These are phyloP conservation scores for Cyanoliseus patagonus DNA, from an alignment of 2,113 vertebrate species.

Conservation along the genomic window DNA sequence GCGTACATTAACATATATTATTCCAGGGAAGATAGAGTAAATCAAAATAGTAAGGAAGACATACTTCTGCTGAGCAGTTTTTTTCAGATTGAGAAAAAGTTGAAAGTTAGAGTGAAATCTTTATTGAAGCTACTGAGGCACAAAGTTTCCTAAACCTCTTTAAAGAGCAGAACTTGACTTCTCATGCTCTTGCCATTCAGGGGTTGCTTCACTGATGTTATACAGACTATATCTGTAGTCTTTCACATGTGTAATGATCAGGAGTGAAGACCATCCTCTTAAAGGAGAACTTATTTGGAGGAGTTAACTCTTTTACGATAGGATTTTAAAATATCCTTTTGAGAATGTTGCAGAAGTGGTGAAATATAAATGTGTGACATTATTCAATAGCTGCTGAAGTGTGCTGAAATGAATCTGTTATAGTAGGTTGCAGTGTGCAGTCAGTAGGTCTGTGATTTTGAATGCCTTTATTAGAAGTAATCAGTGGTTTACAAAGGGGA, in stretches of 20 bases:
- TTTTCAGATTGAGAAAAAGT: background rate
- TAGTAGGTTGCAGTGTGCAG: background rate
- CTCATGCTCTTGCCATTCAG: background rate
- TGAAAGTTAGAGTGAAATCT: background rate
- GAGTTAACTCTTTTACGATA: background rate
- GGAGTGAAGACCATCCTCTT: background rate
- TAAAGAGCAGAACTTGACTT: background rate
- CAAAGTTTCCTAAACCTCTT: background rate
- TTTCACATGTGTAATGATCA: background rate
- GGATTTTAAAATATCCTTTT: background rate
- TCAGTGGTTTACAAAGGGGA: background rate
- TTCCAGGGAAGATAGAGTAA: background rate
- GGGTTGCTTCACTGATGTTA: background rate
- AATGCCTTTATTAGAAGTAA: conserved; percentile 10
- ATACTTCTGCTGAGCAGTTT: background rate
- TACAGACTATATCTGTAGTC: background rate
- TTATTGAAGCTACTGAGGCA: background rate
- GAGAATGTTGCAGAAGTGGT: background rate
- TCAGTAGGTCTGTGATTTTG: background rate
- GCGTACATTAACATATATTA: background rate
- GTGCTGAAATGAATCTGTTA: background rate
- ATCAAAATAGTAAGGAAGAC: background rate
- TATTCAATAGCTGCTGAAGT: background rate
- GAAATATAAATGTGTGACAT: background rate
- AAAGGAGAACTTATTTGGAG: background rate